Evolutionary conservation across 2,113 vertebrate genomes (phyloP).

Genomic region (Hypanus sabinus): DNA sequence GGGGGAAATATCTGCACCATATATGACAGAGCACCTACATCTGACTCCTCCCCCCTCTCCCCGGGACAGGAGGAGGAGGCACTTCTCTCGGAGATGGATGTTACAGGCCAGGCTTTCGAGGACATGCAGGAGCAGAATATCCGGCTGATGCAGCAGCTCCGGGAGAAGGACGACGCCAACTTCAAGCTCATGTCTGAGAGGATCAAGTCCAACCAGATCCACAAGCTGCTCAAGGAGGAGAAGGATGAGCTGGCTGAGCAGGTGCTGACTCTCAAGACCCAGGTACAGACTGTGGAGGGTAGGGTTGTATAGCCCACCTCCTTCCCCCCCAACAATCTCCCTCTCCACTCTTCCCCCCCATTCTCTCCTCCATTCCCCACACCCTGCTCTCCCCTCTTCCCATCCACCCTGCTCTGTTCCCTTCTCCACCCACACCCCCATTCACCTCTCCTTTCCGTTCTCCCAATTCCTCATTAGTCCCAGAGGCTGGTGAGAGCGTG

Average conservation of each 20-base stretch:
- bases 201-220: conserved; percentile 93
- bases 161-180: conserved; percentile 89
- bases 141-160: conserved; percentile 76
- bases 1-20: too few relatives aligned
- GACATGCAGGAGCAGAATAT: conserved; percentile 96
- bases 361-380: neutral
- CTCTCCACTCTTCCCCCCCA: neutral
- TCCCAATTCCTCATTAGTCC: too few relatives aligned
- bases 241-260: conserved; percentile 86
- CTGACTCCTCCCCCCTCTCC: neutral
- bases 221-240: conserved; percentile 83
- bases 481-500: too few relatives aligned
- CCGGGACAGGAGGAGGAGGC: conserved; percentile 78
- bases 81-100: conserved; percentile 87
- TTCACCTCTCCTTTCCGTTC: too few relatives aligned
- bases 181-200: conserved; percentile 92
- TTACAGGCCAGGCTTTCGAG: conserved; percentile 87
- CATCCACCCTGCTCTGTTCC: too few relatives aligned
- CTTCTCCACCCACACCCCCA: too few relatives aligned
- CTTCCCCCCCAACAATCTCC: neutral
- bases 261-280: conserved; percentile 80
- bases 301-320: neutral
- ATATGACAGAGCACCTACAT: too few relatives aligned
- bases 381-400: too few relatives aligned
- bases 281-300: conserved; percentile 56